Evolutionary conservation across 2,797 vertebrate species (phyloP).

Genomic region (Nannoperca obscura): DNA sequence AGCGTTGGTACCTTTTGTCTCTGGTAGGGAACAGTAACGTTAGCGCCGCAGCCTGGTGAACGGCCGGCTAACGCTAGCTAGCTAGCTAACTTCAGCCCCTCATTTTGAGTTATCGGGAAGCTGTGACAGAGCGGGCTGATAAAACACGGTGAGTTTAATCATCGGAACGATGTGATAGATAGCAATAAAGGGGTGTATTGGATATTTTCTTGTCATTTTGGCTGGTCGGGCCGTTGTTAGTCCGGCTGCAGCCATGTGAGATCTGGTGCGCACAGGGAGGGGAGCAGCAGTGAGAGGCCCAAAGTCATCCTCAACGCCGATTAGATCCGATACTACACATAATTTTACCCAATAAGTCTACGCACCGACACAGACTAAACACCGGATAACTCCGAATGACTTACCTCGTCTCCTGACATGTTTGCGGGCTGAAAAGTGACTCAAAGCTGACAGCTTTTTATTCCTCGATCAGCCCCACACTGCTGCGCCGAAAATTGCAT

Average conservation of each 20-base stretch:
- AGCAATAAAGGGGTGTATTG: rapidly evolving
- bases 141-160: rapidly evolving
- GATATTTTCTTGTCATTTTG: neutral
- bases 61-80: slow-evolving; percentile 29
- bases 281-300: slow-evolving; percentile 68
- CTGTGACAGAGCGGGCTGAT: neutral
- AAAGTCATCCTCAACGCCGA: slow-evolving; percentile 54
- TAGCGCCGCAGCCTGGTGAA: slow-evolving; percentile 24
- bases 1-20: neutral
- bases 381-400: neutral
- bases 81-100: neutral
- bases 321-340: neutral
- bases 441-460: slow-evolving; percentile 35
- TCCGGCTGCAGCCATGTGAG: slow-evolving; percentile 77
- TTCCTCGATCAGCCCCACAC: slow-evolving; percentile 45
- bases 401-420: slow-evolving; percentile 87
- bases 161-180: rapidly evolving
- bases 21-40: neutral
- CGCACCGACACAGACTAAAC: rapidly evolving
- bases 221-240: slow-evolving; percentile 28
- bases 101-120: neutral
- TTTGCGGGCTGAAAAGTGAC: slow-evolving; percentile 41
- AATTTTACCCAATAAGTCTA: neutral
- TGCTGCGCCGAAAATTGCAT: slow-evolving; percentile 72
- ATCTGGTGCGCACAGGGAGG: slow-evolving; percentile 44